Base-by-base conservation (phyloP, 2,113 vertebrate genomes). In the Solea solea region DNA sequence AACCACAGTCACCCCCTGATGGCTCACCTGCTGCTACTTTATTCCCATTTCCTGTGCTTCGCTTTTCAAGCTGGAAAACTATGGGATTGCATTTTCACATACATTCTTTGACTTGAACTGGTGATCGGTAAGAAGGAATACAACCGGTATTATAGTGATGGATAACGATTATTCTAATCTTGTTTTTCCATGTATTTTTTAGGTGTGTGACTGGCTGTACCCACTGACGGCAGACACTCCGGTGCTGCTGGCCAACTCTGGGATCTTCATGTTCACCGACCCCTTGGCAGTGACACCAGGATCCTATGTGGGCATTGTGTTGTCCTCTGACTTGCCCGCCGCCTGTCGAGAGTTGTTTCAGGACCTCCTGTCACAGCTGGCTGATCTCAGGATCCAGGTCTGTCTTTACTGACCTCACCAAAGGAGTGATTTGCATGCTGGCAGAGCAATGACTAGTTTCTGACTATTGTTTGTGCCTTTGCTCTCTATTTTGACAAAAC, bases 251-350 rank as follows among this genome's bases (percentile, higher is more conserved):
- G 97, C 96, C 58, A 95, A 78, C 69, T 95, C 90, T 0, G 97
- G 97, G 44, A 95, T 97, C 85, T 99, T 95, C 89, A 98, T 98
- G 95, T 98, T 99, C 74, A 96, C 97, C 1, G 95, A 98, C 82
- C 85, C 91, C 1, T 93, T 94, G 91, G 90, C 95, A 7, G 92
- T 93, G 64, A 62, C 89, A 0, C 94, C 95, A 0, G 96, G 96
- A 21, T 96, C 95, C 66, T 97, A 94, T 0, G 94, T 96, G 9
- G 98, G 98, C 39, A 93, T 99, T 0, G 97, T 99, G 65, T 78
- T 99, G 80, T 98, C 98, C 49, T 95, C 96, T n/a, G 95, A 96
- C 46, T 91, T 98, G 76, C 96, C 97, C 12, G 52, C 66, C 14
- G 57, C 56, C 2, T 93, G 95, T 59, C 76, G 92, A 75, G 93